Percentiles rank a stretch among this genome's conserved stretches.
phyloP scores from a whole-genome alignment of 2,888 invertebrate genomes.

The Drosophila fulvimacula region DNA sequence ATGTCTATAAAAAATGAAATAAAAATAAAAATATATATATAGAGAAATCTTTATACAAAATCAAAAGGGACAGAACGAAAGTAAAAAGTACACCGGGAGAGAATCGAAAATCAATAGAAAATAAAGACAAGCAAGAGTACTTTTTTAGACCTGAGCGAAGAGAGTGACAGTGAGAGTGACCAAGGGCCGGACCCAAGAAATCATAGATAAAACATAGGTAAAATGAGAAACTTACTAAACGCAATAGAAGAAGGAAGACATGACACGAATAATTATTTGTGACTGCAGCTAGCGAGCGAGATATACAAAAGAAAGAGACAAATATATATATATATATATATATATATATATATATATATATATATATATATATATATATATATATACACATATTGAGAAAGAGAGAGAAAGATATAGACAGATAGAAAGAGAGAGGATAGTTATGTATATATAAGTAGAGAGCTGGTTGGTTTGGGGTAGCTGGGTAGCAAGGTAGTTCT shows the following conservation, averaged over 20 bases:
- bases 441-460: constrained; percentile 5
- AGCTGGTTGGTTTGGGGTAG: constrained; percentile 1
- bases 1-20: constrained; percentile 83
- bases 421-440: constrained; percentile 16
- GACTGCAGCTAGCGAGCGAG: constrained; percentile 45
- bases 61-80: constrained; percentile 36
- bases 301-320: constrained; percentile 33
- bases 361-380: constrained; percentile 17
- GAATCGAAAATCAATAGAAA: neutral
- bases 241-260: constrained; percentile 38
- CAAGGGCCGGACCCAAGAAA: constrained; percentile 13
- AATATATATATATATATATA: constrained; percentile 13
- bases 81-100: constrained; percentile 15
- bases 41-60: constrained; percentile 58
- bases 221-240: constrained; percentile 53
- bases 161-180: neutral
- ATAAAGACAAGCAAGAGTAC: neutral
- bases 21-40: constrained; percentile 31
- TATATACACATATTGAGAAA: neutral
- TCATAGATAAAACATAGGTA: constrained; percentile 21
- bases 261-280: constrained; percentile 35
- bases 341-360: constrained; percentile 14
- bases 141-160: constrained; percentile 3
- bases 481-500: constrained; percentile 14
- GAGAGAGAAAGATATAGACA: constrained; percentile 11